Percentiles rank a stretch among this genome's conserved stretches.
Evolutionary conservation across 2,113 vertebrate genomes (phyloP).

Genomic region (Muscicapa adusta): DNA sequence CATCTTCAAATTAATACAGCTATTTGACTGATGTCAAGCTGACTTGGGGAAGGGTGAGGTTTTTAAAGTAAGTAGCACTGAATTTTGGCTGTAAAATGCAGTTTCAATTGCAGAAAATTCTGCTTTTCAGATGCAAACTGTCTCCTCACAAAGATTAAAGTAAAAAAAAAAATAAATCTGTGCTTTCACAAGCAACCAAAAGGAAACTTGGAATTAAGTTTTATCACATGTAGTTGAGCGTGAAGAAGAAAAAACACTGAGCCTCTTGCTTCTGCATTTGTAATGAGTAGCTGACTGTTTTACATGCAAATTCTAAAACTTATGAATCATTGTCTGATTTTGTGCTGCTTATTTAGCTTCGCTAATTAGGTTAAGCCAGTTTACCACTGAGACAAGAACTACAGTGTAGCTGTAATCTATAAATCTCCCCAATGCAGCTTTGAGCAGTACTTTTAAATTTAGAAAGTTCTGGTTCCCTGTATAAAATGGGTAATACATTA

Average conservation of each 20-base stretch:
- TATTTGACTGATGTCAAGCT: background rate
- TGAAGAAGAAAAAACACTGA: conserved; percentile 21
- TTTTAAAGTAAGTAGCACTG: background rate
- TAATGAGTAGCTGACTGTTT: conserved; percentile 55
- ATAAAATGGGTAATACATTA: background rate
- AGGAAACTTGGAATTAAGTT: conserved; percentile 51
- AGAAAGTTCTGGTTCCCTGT: background rate
- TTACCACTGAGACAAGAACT: conserved; percentile 46
- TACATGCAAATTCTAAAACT: conserved; percentile 61
- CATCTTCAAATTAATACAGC: background rate
- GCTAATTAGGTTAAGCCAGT: conserved; percentile 59
- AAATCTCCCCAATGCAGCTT: background rate
- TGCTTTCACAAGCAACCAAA: conserved; percentile 27
- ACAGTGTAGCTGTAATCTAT: conserved; percentile 15
- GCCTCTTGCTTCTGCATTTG: conserved; percentile 37
- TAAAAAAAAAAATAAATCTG: conserved; percentile 13
- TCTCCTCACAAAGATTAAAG: conserved; percentile 23
- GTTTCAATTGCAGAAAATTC: conserved; percentile 16
- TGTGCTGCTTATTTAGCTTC: conserved; percentile 44
- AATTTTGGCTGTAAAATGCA: conserved; percentile 26
- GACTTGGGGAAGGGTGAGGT: background rate
- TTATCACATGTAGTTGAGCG: conserved; percentile 53
- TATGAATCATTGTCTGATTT: conserved; percentile 58
- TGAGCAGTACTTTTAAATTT: background rate
- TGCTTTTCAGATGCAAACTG: conserved; percentile 58